A percentile compares a stretch with the other conserved stretches of the same genome.
phyloP scores from a whole-genome alignment of 2,888 invertebrate species.

The Bombylius discolor region DNA sequence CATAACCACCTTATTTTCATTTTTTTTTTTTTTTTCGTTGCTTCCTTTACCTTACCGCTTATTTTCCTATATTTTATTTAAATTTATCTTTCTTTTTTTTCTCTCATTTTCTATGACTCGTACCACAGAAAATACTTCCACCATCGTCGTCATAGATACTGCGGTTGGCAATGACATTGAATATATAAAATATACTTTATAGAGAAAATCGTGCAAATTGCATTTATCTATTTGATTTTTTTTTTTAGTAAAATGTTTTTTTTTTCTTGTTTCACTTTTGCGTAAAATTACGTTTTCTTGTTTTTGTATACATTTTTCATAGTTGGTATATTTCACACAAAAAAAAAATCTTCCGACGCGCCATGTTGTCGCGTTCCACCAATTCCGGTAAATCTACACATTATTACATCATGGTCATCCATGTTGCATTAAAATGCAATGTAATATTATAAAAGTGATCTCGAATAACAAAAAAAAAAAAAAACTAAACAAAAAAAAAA shows the following conservation, averaged over 20 bases:
- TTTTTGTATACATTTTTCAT: not conserved
- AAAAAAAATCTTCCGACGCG: not conserved
- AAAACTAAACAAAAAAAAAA: too few species aligned
- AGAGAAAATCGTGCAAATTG: not conserved
- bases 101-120: too few species aligned
- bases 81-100: too few species aligned
- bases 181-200: not conserved
- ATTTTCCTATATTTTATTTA: too few species aligned
- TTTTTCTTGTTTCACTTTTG: too few species aligned
- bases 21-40: not conserved
- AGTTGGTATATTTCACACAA: not conserved
- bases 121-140: too few species aligned
- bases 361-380: not conserved
- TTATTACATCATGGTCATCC: too few species aligned
- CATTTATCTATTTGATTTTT: not conserved
- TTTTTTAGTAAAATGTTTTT: too few species aligned
- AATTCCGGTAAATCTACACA: too few species aligned
- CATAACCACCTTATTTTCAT: not conserved
- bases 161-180: slow-evolving; percentile 9
- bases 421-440: too few species aligned
- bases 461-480: too few species aligned
- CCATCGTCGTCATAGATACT: not conserved
- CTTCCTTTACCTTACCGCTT: not conserved
- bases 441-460: too few species aligned
- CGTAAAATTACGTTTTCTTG: not conserved